Percentiles rank a stretch among this genome's conserved stretches.
Conservation (phyloP, 2,113 vertebrate species). For the Lasiurus cinereus region DNA sequence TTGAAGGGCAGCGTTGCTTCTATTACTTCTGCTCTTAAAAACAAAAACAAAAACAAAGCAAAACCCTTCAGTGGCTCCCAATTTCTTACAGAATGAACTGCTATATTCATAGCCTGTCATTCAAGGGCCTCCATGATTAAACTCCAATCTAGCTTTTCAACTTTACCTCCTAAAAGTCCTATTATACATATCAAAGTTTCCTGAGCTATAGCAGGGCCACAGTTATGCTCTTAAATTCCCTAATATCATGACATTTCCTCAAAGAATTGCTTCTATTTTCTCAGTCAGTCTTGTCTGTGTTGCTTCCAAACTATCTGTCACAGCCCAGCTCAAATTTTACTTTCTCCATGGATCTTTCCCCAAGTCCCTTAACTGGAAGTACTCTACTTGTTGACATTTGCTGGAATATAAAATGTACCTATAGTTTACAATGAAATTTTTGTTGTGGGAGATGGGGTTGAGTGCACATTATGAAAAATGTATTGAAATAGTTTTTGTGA, state of each 20-base stretch:
- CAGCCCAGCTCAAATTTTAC: neutral
- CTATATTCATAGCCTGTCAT: neutral
- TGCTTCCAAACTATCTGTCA: slow-evolving; percentile 8
- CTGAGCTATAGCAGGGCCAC: neutral
- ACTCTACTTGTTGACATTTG: slow-evolving; percentile 34
- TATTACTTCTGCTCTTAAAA: slow-evolving; percentile 44
- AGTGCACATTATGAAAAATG: neutral
- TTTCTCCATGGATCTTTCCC: neutral
- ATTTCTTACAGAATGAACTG: slow-evolving; percentile 16
- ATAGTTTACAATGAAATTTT: slow-evolving; percentile 8
- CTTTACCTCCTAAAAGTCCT: slow-evolving; percentile 29
- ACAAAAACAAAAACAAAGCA: neutral
- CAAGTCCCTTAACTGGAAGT: neutral
- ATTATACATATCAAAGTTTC: neutral
- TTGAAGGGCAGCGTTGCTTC: neutral
- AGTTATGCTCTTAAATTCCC: neutral
- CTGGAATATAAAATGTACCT: neutral
- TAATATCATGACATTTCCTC: neutral
- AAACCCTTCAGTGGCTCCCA: neutral
- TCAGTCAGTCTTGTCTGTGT: neutral
- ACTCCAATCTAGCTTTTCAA: neutral
- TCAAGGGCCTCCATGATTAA: neutral
- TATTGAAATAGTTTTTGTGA: slow-evolving; percentile 22
- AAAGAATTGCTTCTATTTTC: neutral
- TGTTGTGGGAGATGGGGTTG: neutral